These are phyloP conservation scores for Coregonus ussuriensis DNA, from an alignment of 2,797 vertebrate species.

Conservation along the genomic window DNA sequence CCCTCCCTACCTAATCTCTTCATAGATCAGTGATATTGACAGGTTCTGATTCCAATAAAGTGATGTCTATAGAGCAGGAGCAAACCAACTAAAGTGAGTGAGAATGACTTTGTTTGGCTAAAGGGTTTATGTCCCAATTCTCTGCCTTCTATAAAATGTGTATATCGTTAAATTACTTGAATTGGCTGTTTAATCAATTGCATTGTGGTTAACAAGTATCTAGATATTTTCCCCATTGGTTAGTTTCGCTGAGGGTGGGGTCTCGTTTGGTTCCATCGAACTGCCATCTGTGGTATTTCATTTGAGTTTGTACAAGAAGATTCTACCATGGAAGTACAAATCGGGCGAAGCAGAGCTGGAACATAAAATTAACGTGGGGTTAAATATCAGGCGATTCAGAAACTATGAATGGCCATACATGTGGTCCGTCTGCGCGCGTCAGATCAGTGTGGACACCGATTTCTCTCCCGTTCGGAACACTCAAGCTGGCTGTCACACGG, in stretches of 20 bases:
- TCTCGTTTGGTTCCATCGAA: constrained; percentile 65
- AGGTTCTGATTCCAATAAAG: constrained; percentile 46
- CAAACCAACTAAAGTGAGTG: too few relatives aligned
- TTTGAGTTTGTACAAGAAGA: constrained; percentile 38
- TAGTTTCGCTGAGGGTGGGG: constrained; percentile 70
- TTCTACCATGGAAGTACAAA: constrained; percentile 9
- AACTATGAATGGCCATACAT: constrained; percentile 14
- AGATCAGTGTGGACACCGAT: constrained; percentile 42
- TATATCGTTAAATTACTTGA: too few relatives aligned
- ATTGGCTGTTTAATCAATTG: too few relatives aligned
- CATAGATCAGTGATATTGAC: background rate
- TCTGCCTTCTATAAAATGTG: too few relatives aligned
- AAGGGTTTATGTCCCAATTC: too few relatives aligned
- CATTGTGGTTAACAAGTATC: too few relatives aligned
- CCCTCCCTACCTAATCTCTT: background rate
- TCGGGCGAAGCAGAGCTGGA: constrained; percentile 12
- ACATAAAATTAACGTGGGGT: background rate
- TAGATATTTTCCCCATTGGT: too few relatives aligned
- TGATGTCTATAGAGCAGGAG: too few relatives aligned
- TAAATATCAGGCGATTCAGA: background rate
- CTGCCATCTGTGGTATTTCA: constrained; percentile 14
- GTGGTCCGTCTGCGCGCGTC: constrained; percentile 25
- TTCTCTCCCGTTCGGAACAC: background rate
- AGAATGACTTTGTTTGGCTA: too few relatives aligned
- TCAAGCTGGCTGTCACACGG: background rate